A percentile compares a stretch with the other conserved stretches of the same genome.
Conservation (phyloP, 2,888 invertebrate species). For the Tetranychus truncatus region DNA sequence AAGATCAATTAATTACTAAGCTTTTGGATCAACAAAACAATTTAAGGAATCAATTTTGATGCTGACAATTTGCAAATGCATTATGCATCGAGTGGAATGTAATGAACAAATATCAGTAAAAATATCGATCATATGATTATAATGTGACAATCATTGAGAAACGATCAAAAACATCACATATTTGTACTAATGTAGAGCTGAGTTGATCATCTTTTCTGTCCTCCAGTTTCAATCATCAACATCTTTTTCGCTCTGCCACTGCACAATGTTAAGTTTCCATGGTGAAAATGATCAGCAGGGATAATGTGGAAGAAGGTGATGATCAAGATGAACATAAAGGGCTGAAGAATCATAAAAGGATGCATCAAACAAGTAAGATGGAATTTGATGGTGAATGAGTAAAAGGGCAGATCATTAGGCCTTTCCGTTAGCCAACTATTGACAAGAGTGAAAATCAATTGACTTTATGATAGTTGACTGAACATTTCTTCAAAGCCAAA, state of each 20-base stretch:
- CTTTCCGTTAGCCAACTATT: background rate
- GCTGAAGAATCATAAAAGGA: background rate
- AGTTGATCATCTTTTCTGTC: background rate
- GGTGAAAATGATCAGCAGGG: background rate
- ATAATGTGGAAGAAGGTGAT: background rate
- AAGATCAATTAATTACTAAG: too few relatives aligned
- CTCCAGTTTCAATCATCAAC: background rate
- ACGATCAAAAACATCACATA: too few relatives aligned
- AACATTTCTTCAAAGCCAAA: background rate
- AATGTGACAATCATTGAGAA: too few relatives aligned
- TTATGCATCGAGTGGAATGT: too few relatives aligned
- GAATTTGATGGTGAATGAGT: background rate
- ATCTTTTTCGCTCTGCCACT: background rate
- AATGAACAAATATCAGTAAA: too few relatives aligned
- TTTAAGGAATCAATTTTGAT: too few relatives aligned
- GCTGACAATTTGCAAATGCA: too few relatives aligned
- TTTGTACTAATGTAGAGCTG: too few relatives aligned
- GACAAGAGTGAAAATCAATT: background rate
- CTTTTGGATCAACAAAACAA: too few relatives aligned
- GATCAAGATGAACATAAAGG: background rate
- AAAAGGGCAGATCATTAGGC: background rate
- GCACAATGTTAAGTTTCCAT: background rate
- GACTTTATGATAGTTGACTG: background rate
- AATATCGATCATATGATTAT: too few relatives aligned
- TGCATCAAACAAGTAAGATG: background rate